Evolutionary conservation across 2,888 invertebrate species (phyloP).

Genomic region (Eilema sororculum): DNA sequence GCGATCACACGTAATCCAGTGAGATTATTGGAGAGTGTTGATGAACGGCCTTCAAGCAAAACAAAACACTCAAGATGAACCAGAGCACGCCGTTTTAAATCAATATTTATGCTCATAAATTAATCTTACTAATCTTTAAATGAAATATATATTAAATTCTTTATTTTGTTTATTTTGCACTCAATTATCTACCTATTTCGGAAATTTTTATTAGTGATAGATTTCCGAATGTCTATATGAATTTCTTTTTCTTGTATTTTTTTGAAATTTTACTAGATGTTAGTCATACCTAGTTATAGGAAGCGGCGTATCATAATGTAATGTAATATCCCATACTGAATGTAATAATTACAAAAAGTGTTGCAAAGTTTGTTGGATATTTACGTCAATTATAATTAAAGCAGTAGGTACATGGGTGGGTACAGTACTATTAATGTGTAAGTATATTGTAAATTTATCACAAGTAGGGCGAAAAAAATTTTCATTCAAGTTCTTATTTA

Average conservation of each 20-base stretch:
- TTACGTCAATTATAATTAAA: neutral
- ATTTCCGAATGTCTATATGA: neutral
- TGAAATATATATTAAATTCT: neutral
- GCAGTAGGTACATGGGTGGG: neutral
- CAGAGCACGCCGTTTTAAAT: neutral
- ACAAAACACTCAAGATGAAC: conserved; percentile 22
- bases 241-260: neutral
- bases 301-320: no score
- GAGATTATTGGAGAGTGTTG: conserved; percentile 20
- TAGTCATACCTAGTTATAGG: no score
- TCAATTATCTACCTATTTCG: no score
- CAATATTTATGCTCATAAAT: neutral
- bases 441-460: neutral
- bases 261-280: neutral
- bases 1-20: conserved; percentile 19
- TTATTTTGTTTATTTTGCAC: no score
- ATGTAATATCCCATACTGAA: neutral
- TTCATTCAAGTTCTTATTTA: neutral
- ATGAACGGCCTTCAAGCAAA: conserved; percentile 22
- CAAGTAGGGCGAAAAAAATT: neutral
- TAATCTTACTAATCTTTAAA: neutral
- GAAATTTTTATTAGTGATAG: no score
- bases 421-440: neutral
- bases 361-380: neutral
- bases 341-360: neutral